phyloP scores from a whole-genome alignment of 2,888 invertebrate species.

The Argyra leucocephala region DNA sequence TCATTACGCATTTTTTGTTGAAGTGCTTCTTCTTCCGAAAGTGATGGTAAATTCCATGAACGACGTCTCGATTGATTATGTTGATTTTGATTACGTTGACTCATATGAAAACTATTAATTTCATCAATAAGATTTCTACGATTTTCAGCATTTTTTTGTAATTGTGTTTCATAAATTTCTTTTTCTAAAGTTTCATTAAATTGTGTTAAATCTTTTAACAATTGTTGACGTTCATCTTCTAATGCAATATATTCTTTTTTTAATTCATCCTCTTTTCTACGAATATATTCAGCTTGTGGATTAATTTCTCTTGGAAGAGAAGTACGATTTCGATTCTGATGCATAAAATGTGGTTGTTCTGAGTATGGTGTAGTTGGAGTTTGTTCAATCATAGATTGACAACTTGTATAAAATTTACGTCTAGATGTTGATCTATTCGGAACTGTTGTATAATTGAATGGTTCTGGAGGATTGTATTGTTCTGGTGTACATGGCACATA shows the following conservation, averaged over 20 bases:
- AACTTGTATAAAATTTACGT: slow-evolving; percentile 33
- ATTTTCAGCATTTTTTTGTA: slow-evolving; percentile 53
- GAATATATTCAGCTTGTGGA: slow-evolving; percentile 43
- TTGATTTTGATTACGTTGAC: background rate
- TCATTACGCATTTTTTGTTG: slow-evolving; percentile 77
- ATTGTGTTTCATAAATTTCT: slow-evolving; percentile 42
- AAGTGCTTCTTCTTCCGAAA: slow-evolving; percentile 62
- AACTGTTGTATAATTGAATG: slow-evolving; percentile 36
- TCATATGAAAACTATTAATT: slow-evolving; percentile 30
- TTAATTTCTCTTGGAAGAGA: slow-evolving; percentile 53
- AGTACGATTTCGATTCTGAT: slow-evolving; percentile 37
- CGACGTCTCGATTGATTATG: slow-evolving; percentile 19
- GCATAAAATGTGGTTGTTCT: slow-evolving; percentile 18
- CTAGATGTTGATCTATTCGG: slow-evolving; percentile 29
- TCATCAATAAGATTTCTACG: slow-evolving; percentile 42
- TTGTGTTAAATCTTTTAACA: background rate
- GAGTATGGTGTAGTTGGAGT: slow-evolving; percentile 24
- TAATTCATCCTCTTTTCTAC: slow-evolving; percentile 58
- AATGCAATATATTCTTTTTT: slow-evolving; percentile 25
- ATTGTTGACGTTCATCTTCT: background rate
- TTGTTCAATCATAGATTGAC: slow-evolving; percentile 34
- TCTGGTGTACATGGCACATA: slow-evolving; percentile 22
- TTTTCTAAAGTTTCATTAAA: slow-evolving; percentile 38
- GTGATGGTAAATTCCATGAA: slow-evolving; percentile 41
- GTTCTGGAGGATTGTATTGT: slow-evolving; percentile 31